phyloP scores from a whole-genome alignment of 92 coral and sea anemone genomes.

The Phenganax subtilis region DNA sequence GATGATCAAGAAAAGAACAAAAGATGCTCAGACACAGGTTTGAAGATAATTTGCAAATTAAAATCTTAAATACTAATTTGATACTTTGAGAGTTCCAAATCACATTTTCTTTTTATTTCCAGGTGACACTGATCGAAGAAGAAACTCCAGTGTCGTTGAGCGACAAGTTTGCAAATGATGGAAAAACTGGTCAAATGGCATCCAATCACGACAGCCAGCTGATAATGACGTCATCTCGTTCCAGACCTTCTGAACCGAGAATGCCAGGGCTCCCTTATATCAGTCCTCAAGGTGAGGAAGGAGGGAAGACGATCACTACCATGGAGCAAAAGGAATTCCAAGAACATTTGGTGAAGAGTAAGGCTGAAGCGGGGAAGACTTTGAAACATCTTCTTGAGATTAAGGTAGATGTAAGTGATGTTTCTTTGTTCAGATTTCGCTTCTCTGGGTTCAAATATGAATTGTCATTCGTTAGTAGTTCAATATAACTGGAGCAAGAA shows the following conservation, averaged over 20 bases:
- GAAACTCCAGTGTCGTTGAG: slow-evolving; percentile 1
- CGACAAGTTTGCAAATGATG: not conserved
- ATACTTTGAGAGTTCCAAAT: not conserved
- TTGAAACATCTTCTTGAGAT: slow-evolving; percentile 33
- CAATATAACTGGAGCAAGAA: not conserved
- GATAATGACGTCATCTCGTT: slow-evolving; percentile 14
- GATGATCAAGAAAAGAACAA: not conserved
- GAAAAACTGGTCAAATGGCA: not conserved
- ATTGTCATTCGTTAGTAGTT: too few relatives aligned
- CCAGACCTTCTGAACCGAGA: slow-evolving; percentile 15
- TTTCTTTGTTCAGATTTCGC: too few relatives aligned
- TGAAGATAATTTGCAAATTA: not conserved
- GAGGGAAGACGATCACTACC: not conserved
- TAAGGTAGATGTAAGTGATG: slow-evolving; percentile 38
- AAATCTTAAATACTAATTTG: not conserved
- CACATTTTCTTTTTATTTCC: not conserved
- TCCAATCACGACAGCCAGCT: slow-evolving; percentile 8
- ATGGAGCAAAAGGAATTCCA: not conserved
- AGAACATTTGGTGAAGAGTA: slow-evolving; percentile 27
- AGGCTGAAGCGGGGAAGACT: slow-evolving; percentile 28
- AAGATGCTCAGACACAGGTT: not conserved
- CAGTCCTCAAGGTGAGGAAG: not conserved
- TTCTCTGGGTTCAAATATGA: too few relatives aligned
- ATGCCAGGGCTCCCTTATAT: not conserved
- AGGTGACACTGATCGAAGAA: not conserved